phyloP scores from a whole-genome alignment of 2,797 vertebrate genomes.

The Pantherophis vulpinus region DNA sequence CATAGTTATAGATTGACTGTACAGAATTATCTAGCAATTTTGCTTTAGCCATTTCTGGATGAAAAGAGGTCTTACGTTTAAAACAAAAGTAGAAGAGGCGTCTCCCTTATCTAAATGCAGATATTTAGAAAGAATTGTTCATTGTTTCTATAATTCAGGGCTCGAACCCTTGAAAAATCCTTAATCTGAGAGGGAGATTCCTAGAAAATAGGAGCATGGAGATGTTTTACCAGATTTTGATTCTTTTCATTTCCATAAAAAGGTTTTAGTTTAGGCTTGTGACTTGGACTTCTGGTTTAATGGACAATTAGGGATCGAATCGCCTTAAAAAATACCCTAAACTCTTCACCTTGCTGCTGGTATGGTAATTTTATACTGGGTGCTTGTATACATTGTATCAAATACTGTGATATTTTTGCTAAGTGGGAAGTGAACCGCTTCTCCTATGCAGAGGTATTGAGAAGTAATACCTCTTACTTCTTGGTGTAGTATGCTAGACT shows the following conservation, averaged over 20 bases:
- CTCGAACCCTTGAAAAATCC: constrained; percentile 42
- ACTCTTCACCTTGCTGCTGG: not conserved
- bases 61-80: not conserved
- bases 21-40: constrained; percentile 30
- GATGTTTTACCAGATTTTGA: not conserved
- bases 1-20: constrained; percentile 48
- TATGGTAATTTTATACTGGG: not conserved
- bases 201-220: not conserved
- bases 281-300: not conserved
- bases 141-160: not conserved
- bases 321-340: not conserved
- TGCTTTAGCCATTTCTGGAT: constrained; percentile 21
- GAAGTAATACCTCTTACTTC: not conserved
- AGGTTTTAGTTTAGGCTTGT: not conserved
- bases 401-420: not conserved
- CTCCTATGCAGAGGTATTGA: not conserved
- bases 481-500: not conserved
- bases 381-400: not conserved
- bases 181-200: not conserved
- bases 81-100: constrained; percentile 11
- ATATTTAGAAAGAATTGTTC: constrained; percentile 24
- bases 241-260: not conserved
- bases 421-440: not conserved
- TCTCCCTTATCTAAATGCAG: not conserved
- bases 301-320: not conserved